phyloP scores from a whole-genome alignment of 2,888 invertebrate genomes.

The Sussaba pulchella region DNA sequence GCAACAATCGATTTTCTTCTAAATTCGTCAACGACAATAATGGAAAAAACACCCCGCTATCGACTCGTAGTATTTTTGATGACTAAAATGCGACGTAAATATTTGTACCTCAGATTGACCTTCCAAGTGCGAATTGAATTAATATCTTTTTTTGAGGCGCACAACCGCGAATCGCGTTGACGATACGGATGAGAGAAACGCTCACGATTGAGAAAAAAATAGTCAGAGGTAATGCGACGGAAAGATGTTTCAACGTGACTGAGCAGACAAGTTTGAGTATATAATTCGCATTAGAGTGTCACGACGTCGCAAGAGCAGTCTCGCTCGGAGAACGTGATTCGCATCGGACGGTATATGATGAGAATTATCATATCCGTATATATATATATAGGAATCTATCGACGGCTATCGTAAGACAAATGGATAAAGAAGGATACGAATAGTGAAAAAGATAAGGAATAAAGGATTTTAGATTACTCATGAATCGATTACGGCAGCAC shows the following conservation, averaged over 20 bases:
- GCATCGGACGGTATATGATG: constrained; percentile 16
- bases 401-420: background rate
- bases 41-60: too few species aligned
- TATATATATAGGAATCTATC: constrained; percentile 4
- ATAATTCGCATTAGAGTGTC: constrained; percentile 53
- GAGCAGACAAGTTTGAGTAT: constrained; percentile 42
- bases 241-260: background rate
- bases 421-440: too few species aligned
- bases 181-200: background rate
- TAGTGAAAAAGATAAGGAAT: too few species aligned
- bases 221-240: background rate
- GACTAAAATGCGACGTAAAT: too few species aligned
- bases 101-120: too few species aligned
- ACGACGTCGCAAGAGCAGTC: background rate
- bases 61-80: too few species aligned
- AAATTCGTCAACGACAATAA: too few species aligned
- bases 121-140: background rate
- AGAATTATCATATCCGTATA: background rate
- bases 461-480: too few species aligned
- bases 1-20: too few species aligned
- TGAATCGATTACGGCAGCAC: too few species aligned
- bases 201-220: background rate
- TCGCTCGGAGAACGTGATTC: constrained; percentile 33
- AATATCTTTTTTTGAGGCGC: background rate
- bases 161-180: background rate